These are phyloP conservation scores for Drosophila kanekoi DNA, from an alignment of 2,888 invertebrate species.

Conservation along the genomic window DNA sequence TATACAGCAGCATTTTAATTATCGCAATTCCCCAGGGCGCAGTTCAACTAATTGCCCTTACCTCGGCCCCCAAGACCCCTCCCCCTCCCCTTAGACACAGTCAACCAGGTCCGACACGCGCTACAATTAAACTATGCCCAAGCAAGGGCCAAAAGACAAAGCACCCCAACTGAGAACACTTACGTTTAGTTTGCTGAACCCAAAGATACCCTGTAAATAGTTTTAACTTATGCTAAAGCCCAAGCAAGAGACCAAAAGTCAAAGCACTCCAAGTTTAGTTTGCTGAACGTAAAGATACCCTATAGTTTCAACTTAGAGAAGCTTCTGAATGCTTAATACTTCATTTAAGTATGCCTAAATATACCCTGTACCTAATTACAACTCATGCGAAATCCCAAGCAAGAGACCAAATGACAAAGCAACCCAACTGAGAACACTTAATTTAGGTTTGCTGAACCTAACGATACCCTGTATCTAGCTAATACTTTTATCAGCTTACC, in stretches of 20 bases:
- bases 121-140: constrained; percentile 78
- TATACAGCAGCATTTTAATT: constrained; percentile 78
- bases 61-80: constrained; percentile 22
- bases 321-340: background rate
- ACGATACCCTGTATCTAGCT: no score
- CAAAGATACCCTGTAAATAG: background rate
- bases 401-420: no score
- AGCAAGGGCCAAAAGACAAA: constrained; percentile 43
- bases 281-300: no score
- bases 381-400: no score
- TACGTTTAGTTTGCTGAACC: background rate
- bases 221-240: constrained; percentile 22
- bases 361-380: background rate
- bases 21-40: constrained; percentile 73
- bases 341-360: background rate
- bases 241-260: constrained; percentile 45
- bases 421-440: no score
- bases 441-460: no score
- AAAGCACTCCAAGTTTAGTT: constrained; percentile 35
- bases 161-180: constrained; percentile 9
- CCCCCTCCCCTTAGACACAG: background rate
- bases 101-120: constrained; percentile 53
- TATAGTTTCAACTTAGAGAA: no score
- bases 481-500: no score
- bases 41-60: constrained; percentile 75